Base-by-base conservation (phyloP, 2,888 invertebrate genomes). In the Aricia artaxerxes region DNA sequence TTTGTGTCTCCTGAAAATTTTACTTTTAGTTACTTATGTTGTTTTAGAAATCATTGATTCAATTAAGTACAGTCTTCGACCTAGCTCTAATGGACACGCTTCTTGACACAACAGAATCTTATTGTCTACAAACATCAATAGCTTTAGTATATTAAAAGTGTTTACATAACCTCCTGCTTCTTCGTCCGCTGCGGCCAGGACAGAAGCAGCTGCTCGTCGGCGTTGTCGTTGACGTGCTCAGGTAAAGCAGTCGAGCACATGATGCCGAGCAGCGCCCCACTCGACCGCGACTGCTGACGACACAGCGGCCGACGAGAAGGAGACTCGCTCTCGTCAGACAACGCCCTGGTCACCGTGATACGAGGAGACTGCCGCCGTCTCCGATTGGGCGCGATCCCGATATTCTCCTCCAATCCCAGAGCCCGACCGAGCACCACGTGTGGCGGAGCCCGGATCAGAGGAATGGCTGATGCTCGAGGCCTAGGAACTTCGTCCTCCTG, bases 331-430 rank as follows among this genome's bases (percentile, higher is more conserved):
- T 97, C 97, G 85, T 97, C 97, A 31, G 97, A 97, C 93, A 96
- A 96, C 2, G 97, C 97, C 77, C 97, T 92, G 0, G 97, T 97
- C 82, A 97, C 97, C 9, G 97, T 95, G 79, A 97, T 97, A 79
- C 96, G 94, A 0, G 97, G 97, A 7, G 97, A 97, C 81, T 95
- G 94, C 44, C 94, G 91, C 4, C 93, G 88, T 80, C 92, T 87
- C 35, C 92, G 88, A 79, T 93, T 76, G 1, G 76, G 35, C 1
- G 76, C 92, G 64, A 92, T 87, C 1, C 84, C 83, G 5, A 88
- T 83, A 83, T 89, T 86, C 84, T 91, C 90, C 82, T 95, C 95
- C 4, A 95, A 87, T 0, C 95, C 95, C 35, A 96, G 91, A 11
- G 96, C 95, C 77, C 95, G 94, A 35, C 96, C 96, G 13, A 96